Percentiles rank a stretch among this genome's conserved stretches.
Evolutionary conservation across 2,888 invertebrate species (phyloP).

Genomic region (Zaprionus bogoriensis): DNA sequence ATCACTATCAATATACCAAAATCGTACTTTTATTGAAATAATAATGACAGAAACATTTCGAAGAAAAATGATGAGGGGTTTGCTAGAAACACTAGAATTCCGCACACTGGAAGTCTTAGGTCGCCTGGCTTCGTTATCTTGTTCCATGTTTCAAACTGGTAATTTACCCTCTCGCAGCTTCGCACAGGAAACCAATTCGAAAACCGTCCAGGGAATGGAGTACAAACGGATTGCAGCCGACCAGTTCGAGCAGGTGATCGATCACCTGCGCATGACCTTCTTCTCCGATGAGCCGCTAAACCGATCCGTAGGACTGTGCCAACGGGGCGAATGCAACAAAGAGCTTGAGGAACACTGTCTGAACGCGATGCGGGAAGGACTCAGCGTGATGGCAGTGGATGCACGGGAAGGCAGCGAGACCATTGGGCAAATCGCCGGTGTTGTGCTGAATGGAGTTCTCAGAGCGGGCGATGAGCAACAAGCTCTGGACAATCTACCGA

Average conservation of each 20-base stretch:
- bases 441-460: constrained; percentile 90
- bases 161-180: background rate
- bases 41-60: no score
- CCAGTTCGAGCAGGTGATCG: constrained; percentile 86
- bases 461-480: constrained; percentile 88
- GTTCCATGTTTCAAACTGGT: background rate
- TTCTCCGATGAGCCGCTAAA: constrained; percentile 94
- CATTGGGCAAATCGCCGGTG: constrained; percentile 89
- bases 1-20: no score
- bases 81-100: no score
- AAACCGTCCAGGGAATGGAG: constrained; percentile 66
- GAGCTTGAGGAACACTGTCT: constrained; percentile 89
- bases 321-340: constrained; percentile 87
- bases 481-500: constrained; percentile 87
- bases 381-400: constrained; percentile 88
- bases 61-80: no score
- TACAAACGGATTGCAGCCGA: constrained; percentile 78
- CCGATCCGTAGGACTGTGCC: constrained; percentile 89
- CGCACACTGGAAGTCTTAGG: no score
- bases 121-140: no score
- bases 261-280: constrained; percentile 89
- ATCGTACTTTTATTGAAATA: no score
- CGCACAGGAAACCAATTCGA: background rate
- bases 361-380: constrained; percentile 88
- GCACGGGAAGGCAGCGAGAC: constrained; percentile 63